Conservation (phyloP, 2,113 vertebrate species). For the Osmerus eperlanus region DNA sequence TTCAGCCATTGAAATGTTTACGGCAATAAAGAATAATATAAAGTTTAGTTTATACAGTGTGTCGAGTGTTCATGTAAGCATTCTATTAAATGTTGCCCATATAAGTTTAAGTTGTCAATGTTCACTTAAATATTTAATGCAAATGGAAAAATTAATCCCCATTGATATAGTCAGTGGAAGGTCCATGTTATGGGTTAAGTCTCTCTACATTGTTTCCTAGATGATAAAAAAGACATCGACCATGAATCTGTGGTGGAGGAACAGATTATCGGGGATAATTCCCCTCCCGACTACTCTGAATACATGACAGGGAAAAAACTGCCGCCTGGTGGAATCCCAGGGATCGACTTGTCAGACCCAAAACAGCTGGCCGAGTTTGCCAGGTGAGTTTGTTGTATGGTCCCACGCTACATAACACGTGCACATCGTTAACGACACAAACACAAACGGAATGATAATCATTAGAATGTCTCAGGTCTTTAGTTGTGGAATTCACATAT, state of each 20-base stretch:
- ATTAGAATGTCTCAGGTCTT: neutral
- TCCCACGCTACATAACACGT: neutral
- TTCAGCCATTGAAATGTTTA: too few species aligned
- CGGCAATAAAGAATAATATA: too few species aligned
- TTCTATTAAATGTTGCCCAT: too few species aligned
- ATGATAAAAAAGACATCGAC: conserved; percentile 98
- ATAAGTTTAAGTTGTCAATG: neutral
- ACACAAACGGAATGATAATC: neutral
- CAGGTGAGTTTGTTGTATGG: conserved; percentile 76
- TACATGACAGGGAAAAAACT: conserved; percentile 99
- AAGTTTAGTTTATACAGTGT: too few species aligned
- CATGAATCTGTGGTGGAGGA: conserved; percentile 86
- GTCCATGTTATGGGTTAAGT: conserved; percentile 68
- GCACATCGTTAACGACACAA: neutral
- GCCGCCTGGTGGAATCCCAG: conserved; percentile 96
- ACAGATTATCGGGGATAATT: conserved; percentile 97
- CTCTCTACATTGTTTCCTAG: conserved; percentile 79
- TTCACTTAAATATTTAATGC: too few species aligned
- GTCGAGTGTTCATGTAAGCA: too few species aligned
- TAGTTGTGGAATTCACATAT: too few species aligned
- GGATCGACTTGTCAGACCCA: conserved; percentile 97
- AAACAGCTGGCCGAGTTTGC: conserved; percentile 99
- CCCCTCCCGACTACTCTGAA: conserved; percentile 96
- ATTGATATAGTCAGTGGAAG: neutral
- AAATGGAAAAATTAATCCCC: too few species aligned